Base-by-base conservation (phyloP, 2,797 vertebrate genomes). In the Momotus momota region DNA sequence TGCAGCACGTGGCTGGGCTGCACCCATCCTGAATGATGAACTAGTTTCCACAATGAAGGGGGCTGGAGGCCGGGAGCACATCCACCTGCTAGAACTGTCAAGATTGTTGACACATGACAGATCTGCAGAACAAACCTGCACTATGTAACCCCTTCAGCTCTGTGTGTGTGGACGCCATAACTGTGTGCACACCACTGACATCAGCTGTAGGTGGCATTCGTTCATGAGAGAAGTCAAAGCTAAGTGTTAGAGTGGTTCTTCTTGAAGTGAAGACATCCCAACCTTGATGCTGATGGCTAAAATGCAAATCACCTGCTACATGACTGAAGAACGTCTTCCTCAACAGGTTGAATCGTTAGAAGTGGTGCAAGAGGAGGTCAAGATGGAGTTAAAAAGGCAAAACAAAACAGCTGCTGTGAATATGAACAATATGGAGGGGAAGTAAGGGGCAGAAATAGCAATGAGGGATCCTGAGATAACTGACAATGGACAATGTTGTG, bases 131-230 rank as follows among this genome's bases (percentile, higher is more conserved):
- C 33, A 81, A 81, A 64, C 6, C 31, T 66, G 26, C 4, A 2
- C 51, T 7, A 0, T 5, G 18, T 7, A 75, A 71, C 10, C 31
- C 10, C 33, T 26, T n/a, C 51, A 19, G 5, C 33, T 66, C 64
- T 9, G 4, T 4, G 12, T 0, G 0, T 17, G 38, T 35, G 33
- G 31, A 40, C 38, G 35, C 31, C 35, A 26, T 69, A 55, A 23
- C 26, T 0, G 0, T 4, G 4, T 40, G 18, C 8, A 0, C 2
- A 1, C 2, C 58, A 16, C 15, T 2, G 0, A 13, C 21, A 16
- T 49, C 52, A 49, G 1, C 14, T 3, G 4, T 61, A 38, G 29
- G 38, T 26, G 10, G 12, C 16, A 18, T 64, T 69, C 3, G 2
- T 35, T 43, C 60, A 16, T 0, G 1, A 40, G 19, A 19, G 6